phyloP scores from a whole-genome alignment of 2,113 vertebrate genomes.

The Xiphophorus couchianus region DNA sequence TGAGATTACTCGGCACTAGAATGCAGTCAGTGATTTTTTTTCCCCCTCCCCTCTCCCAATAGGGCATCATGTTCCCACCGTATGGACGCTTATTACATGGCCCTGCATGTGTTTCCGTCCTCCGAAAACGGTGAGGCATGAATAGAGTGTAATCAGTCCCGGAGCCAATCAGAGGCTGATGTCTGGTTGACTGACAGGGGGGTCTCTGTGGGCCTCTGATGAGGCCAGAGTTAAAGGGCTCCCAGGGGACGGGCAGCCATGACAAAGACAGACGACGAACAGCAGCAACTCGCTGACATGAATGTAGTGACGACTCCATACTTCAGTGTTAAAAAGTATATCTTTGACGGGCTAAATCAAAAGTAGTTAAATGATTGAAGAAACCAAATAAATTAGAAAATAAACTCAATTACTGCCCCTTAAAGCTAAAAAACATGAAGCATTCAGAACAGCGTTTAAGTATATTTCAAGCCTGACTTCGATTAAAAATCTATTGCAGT shows the following conservation, averaged over 20 bases:
- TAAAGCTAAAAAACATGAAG: too few relatives aligned
- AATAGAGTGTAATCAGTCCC: constrained; percentile 85
- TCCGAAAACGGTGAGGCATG: constrained; percentile 73
- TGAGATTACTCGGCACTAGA: constrained; percentile 30
- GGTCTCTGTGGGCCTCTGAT: constrained; percentile 82
- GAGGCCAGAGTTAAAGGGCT: constrained; percentile 77
- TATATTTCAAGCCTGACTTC: neutral
- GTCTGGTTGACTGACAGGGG: constrained; percentile 82
- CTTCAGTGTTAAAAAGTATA: neutral
- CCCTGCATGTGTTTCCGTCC: constrained; percentile 74
- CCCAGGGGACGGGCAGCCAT: constrained; percentile 67
- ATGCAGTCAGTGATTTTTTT: constrained; percentile 73
- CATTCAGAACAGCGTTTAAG: neutral
- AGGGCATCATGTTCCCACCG: constrained; percentile 72
- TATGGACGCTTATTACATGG: constrained; percentile 85
- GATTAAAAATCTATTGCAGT: neutral
- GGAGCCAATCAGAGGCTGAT: constrained; percentile 86
- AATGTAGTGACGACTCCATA: constrained; percentile 6
- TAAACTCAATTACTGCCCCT: neutral
- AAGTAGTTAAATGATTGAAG: neutral
- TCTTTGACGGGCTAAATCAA: neutral
- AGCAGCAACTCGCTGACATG: constrained; percentile 20
- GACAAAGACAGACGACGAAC: constrained; percentile 70
- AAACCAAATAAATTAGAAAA: neutral
- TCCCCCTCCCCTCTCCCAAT: constrained; percentile 41